phyloP scores from a whole-genome alignment of 2,797 vertebrate genomes.

The Zonotrichia albicollis region DNA sequence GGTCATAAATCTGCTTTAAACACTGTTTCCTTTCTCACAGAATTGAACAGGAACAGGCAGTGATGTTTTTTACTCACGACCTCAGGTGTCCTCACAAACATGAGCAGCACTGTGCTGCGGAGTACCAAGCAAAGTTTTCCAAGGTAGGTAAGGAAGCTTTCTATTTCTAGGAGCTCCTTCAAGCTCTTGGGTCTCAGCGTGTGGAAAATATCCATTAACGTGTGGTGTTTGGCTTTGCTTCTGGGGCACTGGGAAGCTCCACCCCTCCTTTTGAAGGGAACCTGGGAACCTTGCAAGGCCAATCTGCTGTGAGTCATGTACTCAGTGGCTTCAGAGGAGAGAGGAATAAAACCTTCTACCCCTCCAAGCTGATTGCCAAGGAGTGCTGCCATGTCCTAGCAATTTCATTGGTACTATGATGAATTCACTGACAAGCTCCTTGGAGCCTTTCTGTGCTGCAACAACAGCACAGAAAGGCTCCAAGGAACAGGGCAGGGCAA shows the following conservation, averaged over 20 bases:
- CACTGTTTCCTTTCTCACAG: background rate
- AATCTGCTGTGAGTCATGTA: background rate
- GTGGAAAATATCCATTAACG: background rate
- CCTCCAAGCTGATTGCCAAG: background rate
- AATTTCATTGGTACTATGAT: background rate
- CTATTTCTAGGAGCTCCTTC: background rate
- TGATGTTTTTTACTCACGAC: background rate
- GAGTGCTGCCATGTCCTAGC: background rate
- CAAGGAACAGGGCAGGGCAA: background rate
- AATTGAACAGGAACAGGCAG: background rate
- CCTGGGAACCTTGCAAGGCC: background rate
- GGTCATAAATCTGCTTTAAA: background rate
- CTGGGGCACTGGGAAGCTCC: background rate
- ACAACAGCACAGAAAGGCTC: background rate
- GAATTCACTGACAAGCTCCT: background rate
- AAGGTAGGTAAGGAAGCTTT: background rate
- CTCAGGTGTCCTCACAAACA: background rate
- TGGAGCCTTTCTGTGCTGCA: background rate
- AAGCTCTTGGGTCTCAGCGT: background rate
- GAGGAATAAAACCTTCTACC: background rate
- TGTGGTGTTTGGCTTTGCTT: background rate
- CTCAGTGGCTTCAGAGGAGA: background rate
- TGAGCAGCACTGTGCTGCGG: background rate
- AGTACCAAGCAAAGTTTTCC: slow-evolving; percentile 13
- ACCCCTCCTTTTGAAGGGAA: background rate